A percentile compares a stretch with the other conserved stretches of the same genome.
Evolutionary conservation across 2,113 vertebrate species (phyloP).

Genomic region (Meriones unguiculatus): DNA sequence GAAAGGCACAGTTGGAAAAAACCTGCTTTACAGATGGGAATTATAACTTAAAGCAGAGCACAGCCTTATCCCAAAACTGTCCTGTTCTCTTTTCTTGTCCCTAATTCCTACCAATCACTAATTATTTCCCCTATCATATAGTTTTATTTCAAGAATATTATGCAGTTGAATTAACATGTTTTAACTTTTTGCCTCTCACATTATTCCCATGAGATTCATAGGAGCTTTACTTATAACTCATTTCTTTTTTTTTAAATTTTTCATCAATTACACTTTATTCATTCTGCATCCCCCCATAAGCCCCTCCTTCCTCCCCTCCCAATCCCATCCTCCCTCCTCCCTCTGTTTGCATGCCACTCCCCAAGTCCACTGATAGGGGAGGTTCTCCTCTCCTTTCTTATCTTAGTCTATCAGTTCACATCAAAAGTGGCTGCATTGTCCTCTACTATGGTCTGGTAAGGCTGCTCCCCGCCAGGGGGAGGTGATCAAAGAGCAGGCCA

Average conservation of each 20-base stretch:
- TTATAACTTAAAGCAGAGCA: not conserved
- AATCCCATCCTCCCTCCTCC: too few species aligned
- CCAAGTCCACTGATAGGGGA: too few species aligned
- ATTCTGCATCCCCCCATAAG: too few species aligned
- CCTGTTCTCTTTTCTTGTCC: not conserved
- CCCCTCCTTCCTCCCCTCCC: too few species aligned
- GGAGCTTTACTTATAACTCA: not conserved
- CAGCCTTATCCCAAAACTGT: not conserved
- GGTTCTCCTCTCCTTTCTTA: too few species aligned
- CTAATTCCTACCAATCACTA: not conserved
- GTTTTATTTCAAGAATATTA: not conserved
- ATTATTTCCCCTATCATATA: not conserved
- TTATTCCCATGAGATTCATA: not conserved
- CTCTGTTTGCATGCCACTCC: too few species aligned
- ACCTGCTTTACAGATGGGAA: not conserved
- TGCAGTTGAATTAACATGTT: not conserved
- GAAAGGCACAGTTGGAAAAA: not conserved
- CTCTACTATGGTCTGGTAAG: too few species aligned
- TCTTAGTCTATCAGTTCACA: too few species aligned
- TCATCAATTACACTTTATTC: too few species aligned
- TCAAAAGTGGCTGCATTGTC: too few species aligned
- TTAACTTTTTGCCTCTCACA: not conserved
- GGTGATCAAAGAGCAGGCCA: too few species aligned
- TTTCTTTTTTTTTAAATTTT: not conserved
- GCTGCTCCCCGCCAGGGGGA: too few species aligned